Evolutionary conservation across 2,797 vertebrate genomes (phyloP).

Genomic region (Brachyalestes nurse): DNA sequence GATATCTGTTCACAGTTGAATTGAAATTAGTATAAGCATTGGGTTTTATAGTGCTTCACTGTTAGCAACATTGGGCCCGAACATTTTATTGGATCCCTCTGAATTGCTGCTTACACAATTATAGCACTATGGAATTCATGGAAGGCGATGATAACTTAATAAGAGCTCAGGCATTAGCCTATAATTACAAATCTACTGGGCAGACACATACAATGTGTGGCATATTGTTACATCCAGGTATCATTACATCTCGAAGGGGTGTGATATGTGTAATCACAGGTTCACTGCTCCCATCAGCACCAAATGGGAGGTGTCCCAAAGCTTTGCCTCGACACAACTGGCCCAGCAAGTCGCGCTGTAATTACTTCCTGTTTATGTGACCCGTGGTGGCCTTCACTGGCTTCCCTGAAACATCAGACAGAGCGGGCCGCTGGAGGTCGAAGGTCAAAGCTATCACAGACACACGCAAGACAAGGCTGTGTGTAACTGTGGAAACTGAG

Average conservation of each 20-base stretch:
- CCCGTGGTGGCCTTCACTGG: constrained; percentile 47
- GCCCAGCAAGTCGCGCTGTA: constrained; percentile 41
- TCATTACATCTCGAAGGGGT: not conserved
- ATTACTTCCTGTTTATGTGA: constrained; percentile 67
- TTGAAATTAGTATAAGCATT: too few relatives aligned
- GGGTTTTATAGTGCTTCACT: too few relatives aligned
- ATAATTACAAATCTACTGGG: too few relatives aligned
- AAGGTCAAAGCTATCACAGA: constrained; percentile 61
- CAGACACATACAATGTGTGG: too few relatives aligned
- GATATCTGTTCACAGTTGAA: too few relatives aligned
- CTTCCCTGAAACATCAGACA: constrained; percentile 57
- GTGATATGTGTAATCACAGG: not conserved
- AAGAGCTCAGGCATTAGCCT: not conserved
- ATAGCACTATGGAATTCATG: not conserved
- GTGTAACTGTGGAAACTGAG: constrained; percentile 46
- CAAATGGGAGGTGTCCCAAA: constrained; percentile 20
- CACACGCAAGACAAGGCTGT: constrained; percentile 38
- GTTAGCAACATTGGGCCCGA: too few relatives aligned
- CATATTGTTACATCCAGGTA: not conserved
- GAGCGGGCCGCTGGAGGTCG: constrained; percentile 40
- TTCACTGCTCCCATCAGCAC: constrained; percentile 28
- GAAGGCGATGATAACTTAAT: not conserved
- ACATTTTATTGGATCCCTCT: too few relatives aligned
- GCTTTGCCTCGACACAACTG: not conserved
- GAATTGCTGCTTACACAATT: too few relatives aligned